A percentile compares a stretch with the other conserved stretches of the same genome.
phyloP scores from a whole-genome alignment of 1,140 invertebrate species.

The Lineus longissimus region DNA sequence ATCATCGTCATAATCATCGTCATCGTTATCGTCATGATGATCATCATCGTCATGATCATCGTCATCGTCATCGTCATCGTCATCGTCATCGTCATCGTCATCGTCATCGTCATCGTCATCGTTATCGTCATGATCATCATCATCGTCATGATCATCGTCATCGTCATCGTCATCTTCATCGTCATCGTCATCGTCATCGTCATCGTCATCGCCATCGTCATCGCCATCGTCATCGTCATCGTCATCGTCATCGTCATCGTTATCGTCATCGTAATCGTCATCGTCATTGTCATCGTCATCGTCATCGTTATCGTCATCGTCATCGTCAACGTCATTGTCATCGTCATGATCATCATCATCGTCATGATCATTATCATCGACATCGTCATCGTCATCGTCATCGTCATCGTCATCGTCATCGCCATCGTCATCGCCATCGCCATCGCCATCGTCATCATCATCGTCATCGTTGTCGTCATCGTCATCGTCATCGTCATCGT shows the following conservation, averaged over 20 bases:
- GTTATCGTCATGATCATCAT: no score
- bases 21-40: no score
- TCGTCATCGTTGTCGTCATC: conserved; percentile 1
- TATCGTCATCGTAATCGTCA: no score
- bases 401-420: conserved; percentile 1
- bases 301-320: conserved; percentile 1
- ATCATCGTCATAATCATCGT: no score
- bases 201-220: conserved; percentile 8
- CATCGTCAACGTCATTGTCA: neutral
- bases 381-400: conserved; percentile 1
- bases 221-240: neutral
- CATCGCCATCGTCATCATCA: conserved; percentile 1
- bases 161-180: conserved; percentile 11
- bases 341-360: no score
- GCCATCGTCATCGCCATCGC: conserved; percentile 1
- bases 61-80: no score
- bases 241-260: conserved; percentile 1
- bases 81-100: neutral
- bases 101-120: conserved; percentile 3
- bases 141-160: no score
- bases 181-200: conserved; percentile 9
- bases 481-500: conserved; percentile 1
- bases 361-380: no score
- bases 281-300: no score
- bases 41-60: no score